Percentiles rank a stretch among this genome's conserved stretches.
Conservation (phyloP, 1,140 invertebrate genomes). For the Lordiphosa collinella region DNA sequence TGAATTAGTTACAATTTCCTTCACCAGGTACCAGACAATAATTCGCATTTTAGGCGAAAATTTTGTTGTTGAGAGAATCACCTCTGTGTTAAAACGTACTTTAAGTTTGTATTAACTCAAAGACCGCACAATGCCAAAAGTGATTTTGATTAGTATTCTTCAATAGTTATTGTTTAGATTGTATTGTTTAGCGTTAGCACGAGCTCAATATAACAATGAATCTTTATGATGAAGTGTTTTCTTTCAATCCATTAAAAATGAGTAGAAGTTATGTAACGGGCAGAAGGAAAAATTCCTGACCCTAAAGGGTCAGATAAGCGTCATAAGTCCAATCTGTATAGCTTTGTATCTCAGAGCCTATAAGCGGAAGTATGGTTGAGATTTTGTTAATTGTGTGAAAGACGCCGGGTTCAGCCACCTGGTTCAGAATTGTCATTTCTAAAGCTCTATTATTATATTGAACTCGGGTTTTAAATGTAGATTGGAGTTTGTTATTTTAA, state of each 20-base stretch:
- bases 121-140: constrained; percentile 65
- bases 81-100: constrained; percentile 5
- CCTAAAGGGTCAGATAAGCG: too few relatives aligned
- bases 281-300: too few relatives aligned
- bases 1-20: constrained; percentile 20
- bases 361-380: too few relatives aligned
- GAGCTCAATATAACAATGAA: not conserved
- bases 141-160: constrained; percentile 71
- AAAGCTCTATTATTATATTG: too few relatives aligned
- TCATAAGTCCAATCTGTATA: too few relatives aligned
- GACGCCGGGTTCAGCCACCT: too few relatives aligned
- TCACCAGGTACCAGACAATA: constrained; percentile 63
- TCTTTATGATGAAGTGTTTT: not conserved
- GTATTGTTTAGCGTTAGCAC: constrained; percentile 15
- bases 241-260: too few relatives aligned
- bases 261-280: too few relatives aligned
- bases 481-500: constrained; percentile 45
- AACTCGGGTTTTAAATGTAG: constrained; percentile 15
- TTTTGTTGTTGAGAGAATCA: constrained; percentile 2
- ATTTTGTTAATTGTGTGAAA: too few relatives aligned
- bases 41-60: constrained; percentile 48
- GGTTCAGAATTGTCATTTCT: too few relatives aligned
- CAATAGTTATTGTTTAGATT: constrained; percentile 55
- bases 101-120: constrained; percentile 20
- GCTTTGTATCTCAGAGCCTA: too few relatives aligned